Conservation (phyloP, 2,113 vertebrate species). For the Notarius quadriscutis region DNA sequence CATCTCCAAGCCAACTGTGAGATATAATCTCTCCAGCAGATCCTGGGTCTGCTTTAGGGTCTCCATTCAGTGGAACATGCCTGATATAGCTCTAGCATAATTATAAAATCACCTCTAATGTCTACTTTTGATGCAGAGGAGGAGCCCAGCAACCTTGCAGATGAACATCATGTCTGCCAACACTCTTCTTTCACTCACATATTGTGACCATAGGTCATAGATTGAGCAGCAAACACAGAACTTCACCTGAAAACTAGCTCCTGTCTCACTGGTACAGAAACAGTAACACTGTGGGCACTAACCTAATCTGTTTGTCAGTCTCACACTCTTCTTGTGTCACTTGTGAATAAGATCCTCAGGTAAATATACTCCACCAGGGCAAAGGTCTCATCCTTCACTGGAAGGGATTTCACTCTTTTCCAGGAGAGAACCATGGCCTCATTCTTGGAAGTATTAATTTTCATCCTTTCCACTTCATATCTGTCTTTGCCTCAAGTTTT, state of each 20-base stretch:
- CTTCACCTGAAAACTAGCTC: background rate
- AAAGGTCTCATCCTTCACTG: background rate
- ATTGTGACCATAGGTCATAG: background rate
- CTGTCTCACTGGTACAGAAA: background rate
- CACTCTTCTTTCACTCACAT: background rate
- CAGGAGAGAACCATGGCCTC: background rate
- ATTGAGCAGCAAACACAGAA: background rate
- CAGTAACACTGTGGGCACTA: background rate
- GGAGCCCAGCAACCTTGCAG: background rate
- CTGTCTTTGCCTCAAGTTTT: background rate
- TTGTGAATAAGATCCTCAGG: background rate
- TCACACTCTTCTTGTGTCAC: background rate
- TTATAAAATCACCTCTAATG: background rate
- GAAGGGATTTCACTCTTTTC: background rate
- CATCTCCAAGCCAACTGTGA: background rate
- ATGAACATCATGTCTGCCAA: background rate
- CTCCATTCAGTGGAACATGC: background rate
- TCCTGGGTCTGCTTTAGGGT: background rate
- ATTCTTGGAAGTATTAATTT: background rate
- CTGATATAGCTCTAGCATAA: background rate
- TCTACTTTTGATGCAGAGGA: background rate
- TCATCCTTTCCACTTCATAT: background rate
- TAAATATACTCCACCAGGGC: background rate
- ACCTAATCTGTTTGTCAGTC: background rate
- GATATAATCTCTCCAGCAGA: background rate